These are phyloP conservation scores for Notarius quadriscutis DNA, from an alignment of 2,113 vertebrate genomes.

Conservation along the genomic window DNA sequence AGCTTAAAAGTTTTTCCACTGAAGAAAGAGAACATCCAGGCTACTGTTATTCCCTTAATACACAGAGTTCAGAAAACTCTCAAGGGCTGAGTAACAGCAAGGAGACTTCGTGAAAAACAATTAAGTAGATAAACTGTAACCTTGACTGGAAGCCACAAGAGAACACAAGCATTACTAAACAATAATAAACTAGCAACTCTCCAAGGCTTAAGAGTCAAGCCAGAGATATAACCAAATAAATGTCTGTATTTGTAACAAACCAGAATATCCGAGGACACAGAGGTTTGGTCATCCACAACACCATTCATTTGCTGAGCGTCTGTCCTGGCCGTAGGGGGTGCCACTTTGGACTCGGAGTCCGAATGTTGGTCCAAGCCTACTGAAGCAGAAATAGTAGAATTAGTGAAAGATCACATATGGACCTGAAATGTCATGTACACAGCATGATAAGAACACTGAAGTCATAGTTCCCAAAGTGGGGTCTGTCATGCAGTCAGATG, in stretches of 20 bases:
- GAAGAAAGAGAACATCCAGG: background rate
- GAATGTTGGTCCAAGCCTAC: conserved; percentile 55
- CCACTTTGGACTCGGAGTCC: conserved; percentile 54
- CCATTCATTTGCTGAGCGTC: conserved; percentile 87
- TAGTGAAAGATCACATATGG: conserved; percentile 17
- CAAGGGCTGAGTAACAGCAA: background rate
- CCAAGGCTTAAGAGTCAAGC: background rate
- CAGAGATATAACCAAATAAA: background rate
- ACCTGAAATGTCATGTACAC: background rate
- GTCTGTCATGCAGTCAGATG: background rate
- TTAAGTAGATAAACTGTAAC: conserved; percentile 15
- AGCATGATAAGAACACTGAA: background rate
- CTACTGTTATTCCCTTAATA: background rate
- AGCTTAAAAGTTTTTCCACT: background rate
- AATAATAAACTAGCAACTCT: background rate
- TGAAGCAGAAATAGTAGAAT: background rate
- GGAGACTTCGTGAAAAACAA: background rate
- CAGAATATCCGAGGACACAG: conserved; percentile 91
- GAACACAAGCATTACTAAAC: background rate
- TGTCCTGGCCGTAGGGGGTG: conserved; percentile 60
- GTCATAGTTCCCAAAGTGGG: no score
- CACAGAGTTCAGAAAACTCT: background rate
- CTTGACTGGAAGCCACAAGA: background rate
- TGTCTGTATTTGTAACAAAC: conserved; percentile 65
- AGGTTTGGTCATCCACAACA: conserved; percentile 87